Evolutionary conservation across 2,797 vertebrate genomes (phyloP).

Genomic region (Pangasius mekongensis): DNA sequence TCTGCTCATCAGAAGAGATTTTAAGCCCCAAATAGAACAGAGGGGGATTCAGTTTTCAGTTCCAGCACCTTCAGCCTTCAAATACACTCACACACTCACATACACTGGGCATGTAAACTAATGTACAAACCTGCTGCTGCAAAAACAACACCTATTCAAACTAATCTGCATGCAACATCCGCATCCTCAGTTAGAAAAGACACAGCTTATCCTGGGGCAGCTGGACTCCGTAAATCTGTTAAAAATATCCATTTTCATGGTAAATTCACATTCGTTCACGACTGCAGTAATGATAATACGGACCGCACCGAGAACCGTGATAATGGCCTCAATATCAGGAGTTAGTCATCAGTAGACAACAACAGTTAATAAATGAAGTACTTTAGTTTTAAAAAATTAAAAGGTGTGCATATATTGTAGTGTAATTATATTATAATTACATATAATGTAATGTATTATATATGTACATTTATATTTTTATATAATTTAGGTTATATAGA

Average conservation of each 20-base stretch:
- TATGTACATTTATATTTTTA: neutral
- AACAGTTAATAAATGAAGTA: neutral
- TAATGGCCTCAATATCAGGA: neutral
- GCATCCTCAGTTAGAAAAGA: neutral
- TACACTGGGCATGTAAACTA: neutral
- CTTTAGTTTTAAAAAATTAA: neutral
- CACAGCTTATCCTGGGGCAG: too few species aligned
- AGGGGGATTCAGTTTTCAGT: neutral
- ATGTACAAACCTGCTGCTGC: neutral
- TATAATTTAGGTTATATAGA: neutral
- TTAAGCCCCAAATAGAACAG: slow-evolving; percentile 14
- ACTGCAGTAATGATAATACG: neutral
- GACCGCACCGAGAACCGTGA: neutral
- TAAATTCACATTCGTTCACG: neutral
- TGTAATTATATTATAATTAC: neutral
- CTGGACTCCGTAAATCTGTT: neutral
- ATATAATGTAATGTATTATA: neutral
- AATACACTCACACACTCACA: neutral
- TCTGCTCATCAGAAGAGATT: slow-evolving; percentile 26
- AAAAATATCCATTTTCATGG: neutral
- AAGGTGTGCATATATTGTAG: neutral
- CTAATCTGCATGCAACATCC: neutral
- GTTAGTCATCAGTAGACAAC: neutral
- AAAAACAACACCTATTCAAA: neutral
- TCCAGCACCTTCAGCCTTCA: slow-evolving; percentile 2